Conservation (phyloP, 1,140 invertebrate genomes). For the Rhyacophila brunnea region DNA sequence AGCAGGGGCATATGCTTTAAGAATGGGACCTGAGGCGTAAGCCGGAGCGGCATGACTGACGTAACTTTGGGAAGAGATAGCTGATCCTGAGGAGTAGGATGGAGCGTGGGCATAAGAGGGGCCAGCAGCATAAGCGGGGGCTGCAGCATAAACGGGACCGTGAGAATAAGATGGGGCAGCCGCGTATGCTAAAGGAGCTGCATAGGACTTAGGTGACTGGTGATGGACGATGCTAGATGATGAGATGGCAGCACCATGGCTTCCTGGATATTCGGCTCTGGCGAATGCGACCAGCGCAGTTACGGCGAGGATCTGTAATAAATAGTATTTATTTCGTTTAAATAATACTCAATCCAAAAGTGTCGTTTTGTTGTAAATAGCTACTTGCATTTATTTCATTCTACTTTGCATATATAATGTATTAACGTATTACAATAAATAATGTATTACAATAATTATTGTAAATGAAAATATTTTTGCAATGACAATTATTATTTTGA, state of each 20-base stretch:
- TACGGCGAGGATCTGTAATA: constrained; percentile 35
- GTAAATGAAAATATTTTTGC: too few relatives aligned
- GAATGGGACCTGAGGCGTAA: constrained; percentile 34
- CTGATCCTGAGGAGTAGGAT: constrained; percentile 31
- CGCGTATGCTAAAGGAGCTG: too few relatives aligned
- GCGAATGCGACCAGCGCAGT: constrained; percentile 48
- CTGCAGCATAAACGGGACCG: constrained; percentile 17
- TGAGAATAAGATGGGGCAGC: constrained; percentile 37
- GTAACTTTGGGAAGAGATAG: constrained; percentile 48
- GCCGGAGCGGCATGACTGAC: constrained; percentile 43
- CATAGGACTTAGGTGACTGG: too few relatives aligned
- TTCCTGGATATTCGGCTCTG: constrained; percentile 47
- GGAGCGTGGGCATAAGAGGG: constrained; percentile 35
- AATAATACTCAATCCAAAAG: too few relatives aligned
- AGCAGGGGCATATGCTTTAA: constrained; percentile 44
- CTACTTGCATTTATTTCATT: too few relatives aligned
- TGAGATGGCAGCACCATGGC: constrained; percentile 40
- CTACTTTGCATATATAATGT: too few relatives aligned
- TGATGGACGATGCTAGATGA: constrained; percentile 53
- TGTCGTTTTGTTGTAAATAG: too few relatives aligned
- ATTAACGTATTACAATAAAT: too few relatives aligned
- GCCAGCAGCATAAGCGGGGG: constrained; percentile 30
- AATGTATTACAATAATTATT: too few relatives aligned
- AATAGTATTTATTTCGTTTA: too few relatives aligned
- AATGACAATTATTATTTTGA: too few relatives aligned